phyloP scores from a whole-genome alignment of 2,797 vertebrate genomes.

The Manis pentadactyla region DNA sequence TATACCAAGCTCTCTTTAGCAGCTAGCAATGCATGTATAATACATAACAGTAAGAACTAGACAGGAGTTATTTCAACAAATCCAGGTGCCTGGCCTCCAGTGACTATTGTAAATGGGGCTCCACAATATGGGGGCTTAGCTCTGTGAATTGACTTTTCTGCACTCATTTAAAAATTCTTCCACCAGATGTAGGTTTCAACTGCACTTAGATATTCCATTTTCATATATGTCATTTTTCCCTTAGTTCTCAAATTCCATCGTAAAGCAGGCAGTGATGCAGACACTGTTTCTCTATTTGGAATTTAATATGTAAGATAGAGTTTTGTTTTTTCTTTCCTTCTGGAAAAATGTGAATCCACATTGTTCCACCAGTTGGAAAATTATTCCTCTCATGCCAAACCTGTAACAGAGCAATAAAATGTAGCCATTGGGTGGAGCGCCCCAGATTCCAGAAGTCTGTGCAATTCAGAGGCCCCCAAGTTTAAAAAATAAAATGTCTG shows the following conservation, averaged over 20 bases:
- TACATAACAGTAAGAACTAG: slow-evolving; percentile 34
- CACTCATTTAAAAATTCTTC: slow-evolving; percentile 62
- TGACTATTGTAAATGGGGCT: slow-evolving; percentile 50
- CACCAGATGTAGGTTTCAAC: slow-evolving; percentile 66
- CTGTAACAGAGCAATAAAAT: slow-evolving; percentile 77
- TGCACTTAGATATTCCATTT: slow-evolving; percentile 48
- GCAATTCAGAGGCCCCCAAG: slow-evolving; percentile 69
- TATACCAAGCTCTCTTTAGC: background rate
- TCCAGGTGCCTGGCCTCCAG: slow-evolving; percentile 60
- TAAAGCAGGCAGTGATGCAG: slow-evolving; percentile 71
- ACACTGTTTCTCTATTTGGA: slow-evolving; percentile 75
- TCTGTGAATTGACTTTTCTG: slow-evolving; percentile 60
- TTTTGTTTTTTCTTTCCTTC: background rate
- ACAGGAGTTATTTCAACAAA: slow-evolving; percentile 62
- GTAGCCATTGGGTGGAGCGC: slow-evolving; percentile 71
- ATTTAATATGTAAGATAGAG: slow-evolving; percentile 79
- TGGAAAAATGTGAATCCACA: slow-evolving; percentile 79
- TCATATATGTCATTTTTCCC: slow-evolving; percentile 61
- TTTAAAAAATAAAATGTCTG: slow-evolving; percentile 82
- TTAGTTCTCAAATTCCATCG: slow-evolving; percentile 77
- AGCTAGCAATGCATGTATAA: background rate
- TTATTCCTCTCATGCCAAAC: slow-evolving; percentile 68
- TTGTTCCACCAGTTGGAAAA: slow-evolving; percentile 80
- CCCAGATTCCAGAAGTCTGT: slow-evolving; percentile 79
- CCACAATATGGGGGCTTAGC: slow-evolving; percentile 45